Conservation (phyloP, 2,797 vertebrate species). For the Sphaeramia orbicularis region DNA sequence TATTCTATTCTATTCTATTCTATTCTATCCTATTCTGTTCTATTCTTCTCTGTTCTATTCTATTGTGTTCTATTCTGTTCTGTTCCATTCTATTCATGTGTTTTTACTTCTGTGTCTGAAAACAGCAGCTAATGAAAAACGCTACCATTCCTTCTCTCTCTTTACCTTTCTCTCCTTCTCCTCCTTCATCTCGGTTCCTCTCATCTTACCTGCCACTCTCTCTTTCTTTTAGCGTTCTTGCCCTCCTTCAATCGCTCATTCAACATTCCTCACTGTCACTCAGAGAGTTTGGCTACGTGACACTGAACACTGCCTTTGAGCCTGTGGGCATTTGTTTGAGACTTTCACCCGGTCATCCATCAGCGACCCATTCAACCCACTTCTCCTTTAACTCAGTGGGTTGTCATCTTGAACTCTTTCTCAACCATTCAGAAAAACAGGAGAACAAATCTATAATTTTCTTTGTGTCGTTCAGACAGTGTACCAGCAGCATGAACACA, state of each 20-base stretch:
- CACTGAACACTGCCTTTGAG: slow-evolving; percentile 26
- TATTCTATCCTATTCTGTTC: too few relatives aligned
- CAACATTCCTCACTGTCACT: slow-evolving; percentile 48
- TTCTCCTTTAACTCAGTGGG: slow-evolving; percentile 9
- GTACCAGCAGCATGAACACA: too few relatives aligned
- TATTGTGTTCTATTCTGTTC: too few relatives aligned
- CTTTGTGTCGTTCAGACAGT: too few relatives aligned
- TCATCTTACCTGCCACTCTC: slow-evolving; percentile 2
- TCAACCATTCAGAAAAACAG: slow-evolving; percentile 15
- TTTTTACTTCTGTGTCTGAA: neutral
- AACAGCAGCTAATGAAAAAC: too few relatives aligned
- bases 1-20: too few relatives aligned
- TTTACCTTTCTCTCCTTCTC: neutral
- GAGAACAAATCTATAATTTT: neutral
- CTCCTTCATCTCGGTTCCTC: neutral
- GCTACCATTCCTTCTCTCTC: neutral
- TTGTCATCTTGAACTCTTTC: slow-evolving; percentile 38
- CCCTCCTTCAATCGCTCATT: slow-evolving; percentile 16
- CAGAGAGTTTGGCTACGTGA: slow-evolving; percentile 39
- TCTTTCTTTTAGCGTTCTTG: slow-evolving; percentile 2
- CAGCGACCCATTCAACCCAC: slow-evolving; percentile 33
- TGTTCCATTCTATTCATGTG: too few relatives aligned
- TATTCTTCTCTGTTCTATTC: too few relatives aligned
- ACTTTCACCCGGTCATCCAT: slow-evolving; percentile 39
- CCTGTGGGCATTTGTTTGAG: slow-evolving; percentile 38